These are phyloP conservation scores for Agapornis canus DNA, from an alignment of 2,797 vertebrate genomes.

Conservation along the genomic window DNA sequence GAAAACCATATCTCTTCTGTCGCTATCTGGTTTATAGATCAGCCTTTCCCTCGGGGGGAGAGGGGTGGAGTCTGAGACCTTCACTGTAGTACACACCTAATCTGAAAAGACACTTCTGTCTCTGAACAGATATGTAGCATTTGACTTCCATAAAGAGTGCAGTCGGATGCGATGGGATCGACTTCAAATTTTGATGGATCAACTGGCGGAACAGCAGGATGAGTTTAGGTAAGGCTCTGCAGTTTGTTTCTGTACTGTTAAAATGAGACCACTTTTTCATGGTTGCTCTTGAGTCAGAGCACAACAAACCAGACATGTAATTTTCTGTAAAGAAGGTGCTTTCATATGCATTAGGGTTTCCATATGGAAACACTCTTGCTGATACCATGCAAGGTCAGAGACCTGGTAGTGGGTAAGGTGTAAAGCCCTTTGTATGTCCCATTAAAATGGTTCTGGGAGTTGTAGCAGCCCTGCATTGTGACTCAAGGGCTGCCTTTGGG, in stretches of 20 bases:
- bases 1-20: not conserved
- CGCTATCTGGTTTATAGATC: not conserved
- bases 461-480: not conserved
- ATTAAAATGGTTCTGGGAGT: not conserved
- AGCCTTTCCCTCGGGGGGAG: not conserved
- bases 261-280: not conserved
- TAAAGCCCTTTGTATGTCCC: not conserved
- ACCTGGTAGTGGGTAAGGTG: not conserved
- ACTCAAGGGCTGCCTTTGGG: not conserved
- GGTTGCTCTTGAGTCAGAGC: not conserved
- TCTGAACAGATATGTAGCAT: constrained; percentile 86
- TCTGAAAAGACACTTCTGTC: not conserved
- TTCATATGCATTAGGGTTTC: not conserved
- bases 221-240: constrained; percentile 85
- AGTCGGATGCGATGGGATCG: constrained; percentile 95
- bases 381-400: not conserved
- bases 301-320: not conserved
- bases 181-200: constrained; percentile 89
- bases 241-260: not conserved
- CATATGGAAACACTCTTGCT: not conserved
- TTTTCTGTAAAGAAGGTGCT: not conserved
- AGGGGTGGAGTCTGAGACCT: not conserved
- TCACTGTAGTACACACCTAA: not conserved
- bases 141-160: constrained; percentile 98
- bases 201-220: constrained; percentile 87